Conservation (phyloP, 2,888 invertebrate species). For the Clostera curtula region DNA sequence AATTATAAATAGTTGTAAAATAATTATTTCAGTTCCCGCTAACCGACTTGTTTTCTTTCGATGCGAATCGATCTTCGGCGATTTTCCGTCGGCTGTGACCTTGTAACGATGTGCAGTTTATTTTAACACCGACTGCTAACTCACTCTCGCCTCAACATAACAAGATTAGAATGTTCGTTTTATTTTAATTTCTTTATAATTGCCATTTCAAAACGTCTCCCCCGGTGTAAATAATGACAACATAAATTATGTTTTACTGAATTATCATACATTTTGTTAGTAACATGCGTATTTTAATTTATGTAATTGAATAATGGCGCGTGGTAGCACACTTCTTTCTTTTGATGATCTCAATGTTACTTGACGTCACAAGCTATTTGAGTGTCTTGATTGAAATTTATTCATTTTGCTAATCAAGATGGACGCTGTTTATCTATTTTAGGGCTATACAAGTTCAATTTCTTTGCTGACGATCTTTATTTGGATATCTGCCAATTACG, state of each 20-base stretch:
- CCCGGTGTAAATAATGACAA: no score
- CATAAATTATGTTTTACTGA: no score
- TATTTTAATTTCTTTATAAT: no score
- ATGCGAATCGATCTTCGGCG: not conserved
- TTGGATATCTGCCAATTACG: conserved; percentile 19
- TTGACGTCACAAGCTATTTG: conserved; percentile 1
- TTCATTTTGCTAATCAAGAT: not conserved
- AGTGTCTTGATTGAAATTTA: not conserved
- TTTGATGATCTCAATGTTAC: not conserved
- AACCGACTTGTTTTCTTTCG: conserved; percentile 3
- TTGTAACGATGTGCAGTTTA: conserved; percentile 14
- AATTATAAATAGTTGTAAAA: conserved; percentile 5
- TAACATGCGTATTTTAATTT: no score
- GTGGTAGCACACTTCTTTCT: not conserved
- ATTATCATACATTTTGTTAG: no score
- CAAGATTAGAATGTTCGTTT: no score
- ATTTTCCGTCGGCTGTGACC: conserved; percentile 14
- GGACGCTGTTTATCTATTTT: conserved; percentile 8
- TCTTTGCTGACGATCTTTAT: conserved; percentile 10
- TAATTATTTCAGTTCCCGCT: conserved; percentile 12
- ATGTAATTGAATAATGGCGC: no score
- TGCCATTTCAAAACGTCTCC: no score
- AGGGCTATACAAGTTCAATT: conserved; percentile 8
- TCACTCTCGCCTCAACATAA: conserved; percentile 3
- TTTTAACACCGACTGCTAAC: conserved; percentile 14